Evolutionary conservation across 2,113 vertebrate species (phyloP), one percentile per base, ranked within the genome.

Genomic region (Grus americana): DNA sequence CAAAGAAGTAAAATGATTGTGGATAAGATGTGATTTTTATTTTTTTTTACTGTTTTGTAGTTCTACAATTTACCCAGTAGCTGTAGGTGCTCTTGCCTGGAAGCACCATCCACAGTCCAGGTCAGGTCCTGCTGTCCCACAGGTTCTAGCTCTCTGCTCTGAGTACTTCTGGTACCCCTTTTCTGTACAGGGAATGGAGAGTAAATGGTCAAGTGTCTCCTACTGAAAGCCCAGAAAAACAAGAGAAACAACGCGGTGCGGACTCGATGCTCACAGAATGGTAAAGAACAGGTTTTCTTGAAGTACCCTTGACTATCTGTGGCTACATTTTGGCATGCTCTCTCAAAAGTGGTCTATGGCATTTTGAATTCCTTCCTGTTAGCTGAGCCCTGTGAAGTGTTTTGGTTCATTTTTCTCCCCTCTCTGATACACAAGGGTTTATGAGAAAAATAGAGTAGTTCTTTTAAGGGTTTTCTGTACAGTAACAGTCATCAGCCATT

Each of bases 221-320:
- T 6, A 16, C 36, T 52, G 49, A 27, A 84, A 80, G 11, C 4
- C 17, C 10, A 52, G 13, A 38, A 32, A 74, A 54, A 71, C 40
- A 46, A 4, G 57, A 73, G 19, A 0, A 86, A 22, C 13, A 71
- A 22, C 4, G 5, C 58, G 20, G 2, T 73, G 23, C 52, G 22
- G 10, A 27, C 19, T 78, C 3, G 2, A 29, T 66, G 8, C 6
- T 23, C 20, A 40, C 5, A 50, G 42, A 74, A 62, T 0, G 1
- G 20, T 24, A 30, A 82, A 19, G 6, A 47, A 8, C 10, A 52
- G 12, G 6, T 38, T 90, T 86, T 90, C 47, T 22, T 54, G 42
- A 90, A 55, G 15, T 20, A 85, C 24, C 19, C 2, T 1, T 55
- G 57, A 62, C 19, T 65, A 76, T 18, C n/a, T 3, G 0, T 65